Conservation (phyloP, 2,797 vertebrate species). For the Pipistrellus pipistrellus region DNA sequence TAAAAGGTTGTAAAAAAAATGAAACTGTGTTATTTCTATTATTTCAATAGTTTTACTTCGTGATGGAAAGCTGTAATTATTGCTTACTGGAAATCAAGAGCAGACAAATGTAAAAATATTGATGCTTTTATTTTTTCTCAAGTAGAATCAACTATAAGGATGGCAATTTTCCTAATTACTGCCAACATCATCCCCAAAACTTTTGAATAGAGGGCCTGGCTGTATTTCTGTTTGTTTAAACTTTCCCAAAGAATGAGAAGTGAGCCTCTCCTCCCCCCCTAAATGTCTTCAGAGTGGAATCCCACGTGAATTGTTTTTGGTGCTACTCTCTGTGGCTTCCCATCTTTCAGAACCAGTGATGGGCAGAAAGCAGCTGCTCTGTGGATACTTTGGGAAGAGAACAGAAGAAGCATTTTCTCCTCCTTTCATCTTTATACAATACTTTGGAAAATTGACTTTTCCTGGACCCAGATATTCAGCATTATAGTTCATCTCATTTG, state of each 20-base stretch:
- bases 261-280: background rate
- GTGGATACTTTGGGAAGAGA: conserved; percentile 33
- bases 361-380: conserved; percentile 5
- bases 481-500: background rate
- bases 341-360: background rate
- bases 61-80: background rate
- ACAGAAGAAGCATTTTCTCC: background rate
- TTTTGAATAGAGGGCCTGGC: background rate
- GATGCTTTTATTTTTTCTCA: background rate
- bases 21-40: conserved; percentile 14
- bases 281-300: background rate
- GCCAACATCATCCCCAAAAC: background rate
- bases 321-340: background rate
- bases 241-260: background rate
- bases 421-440: background rate
- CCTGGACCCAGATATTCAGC: background rate
- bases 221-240: background rate
- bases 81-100: background rate
- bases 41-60: background rate
- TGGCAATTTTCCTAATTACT: background rate
- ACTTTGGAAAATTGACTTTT: background rate
- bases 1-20: background rate
- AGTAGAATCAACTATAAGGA: background rate
- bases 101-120: background rate
- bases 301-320: background rate